A percentile compares a stretch with the other conserved stretches of the same genome.
phyloP scores from a whole-genome alignment of 2,888 invertebrate species.

The Drosophila glabriapex region DNA sequence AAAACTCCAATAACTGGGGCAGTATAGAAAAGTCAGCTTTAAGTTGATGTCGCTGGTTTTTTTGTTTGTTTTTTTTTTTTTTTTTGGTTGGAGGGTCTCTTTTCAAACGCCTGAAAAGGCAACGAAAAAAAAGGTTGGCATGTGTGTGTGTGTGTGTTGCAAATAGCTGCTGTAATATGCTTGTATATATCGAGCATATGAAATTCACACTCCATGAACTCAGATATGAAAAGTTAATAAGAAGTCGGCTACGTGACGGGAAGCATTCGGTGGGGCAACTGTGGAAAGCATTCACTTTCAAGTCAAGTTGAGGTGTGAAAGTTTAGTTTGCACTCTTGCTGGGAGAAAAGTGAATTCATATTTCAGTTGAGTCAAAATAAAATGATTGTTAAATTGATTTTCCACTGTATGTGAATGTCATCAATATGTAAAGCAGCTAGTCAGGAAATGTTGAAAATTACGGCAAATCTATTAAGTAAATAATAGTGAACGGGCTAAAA shows the following conservation, averaged over 20 bases:
- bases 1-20: constrained; percentile 28
- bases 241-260: constrained; percentile 63
- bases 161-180: constrained; percentile 46
- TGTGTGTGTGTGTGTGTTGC: constrained; percentile 4
- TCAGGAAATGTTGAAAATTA: constrained; percentile 8
- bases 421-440: constrained; percentile 28
- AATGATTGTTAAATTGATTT: constrained; percentile 50
- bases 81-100: constrained; percentile 3
- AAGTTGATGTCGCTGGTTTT: constrained; percentile 25
- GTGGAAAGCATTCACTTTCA: constrained; percentile 47
- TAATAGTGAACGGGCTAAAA: background rate
- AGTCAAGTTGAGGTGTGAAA: constrained; percentile 51
- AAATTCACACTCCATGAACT: constrained; percentile 66
- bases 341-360: constrained; percentile 19
- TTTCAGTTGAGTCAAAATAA: constrained; percentile 22
- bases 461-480: background rate
- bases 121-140: constrained; percentile 57
- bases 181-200: constrained; percentile 49
- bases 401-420: constrained; percentile 25
- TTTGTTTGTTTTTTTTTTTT: background rate
- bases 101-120: constrained; percentile 46
- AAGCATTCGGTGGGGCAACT: constrained; percentile 43
- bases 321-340: constrained; percentile 11
- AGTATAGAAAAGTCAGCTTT: constrained; percentile 28
- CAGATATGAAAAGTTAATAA: constrained; percentile 75